Evolutionary conservation across 2,888 invertebrate species (phyloP).

Genomic region (Andricus curvator): DNA sequence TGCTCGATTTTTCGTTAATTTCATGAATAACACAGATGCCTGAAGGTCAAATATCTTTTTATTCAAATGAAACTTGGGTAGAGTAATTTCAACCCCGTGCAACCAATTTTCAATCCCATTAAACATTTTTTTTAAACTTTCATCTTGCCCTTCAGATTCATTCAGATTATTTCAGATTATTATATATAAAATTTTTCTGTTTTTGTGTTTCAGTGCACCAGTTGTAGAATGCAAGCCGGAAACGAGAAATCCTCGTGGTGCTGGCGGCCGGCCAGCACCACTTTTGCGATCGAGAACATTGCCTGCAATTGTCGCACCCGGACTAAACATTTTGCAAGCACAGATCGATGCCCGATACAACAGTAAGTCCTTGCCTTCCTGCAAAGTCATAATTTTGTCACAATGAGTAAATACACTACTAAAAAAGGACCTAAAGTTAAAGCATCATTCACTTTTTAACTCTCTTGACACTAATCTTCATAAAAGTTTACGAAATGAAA

Average conservation of each 20-base stretch:
- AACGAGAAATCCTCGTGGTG: constrained; percentile 70
- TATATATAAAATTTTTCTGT: background rate
- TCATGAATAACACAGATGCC: background rate
- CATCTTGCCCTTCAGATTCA: background rate
- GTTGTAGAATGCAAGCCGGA: constrained; percentile 70
- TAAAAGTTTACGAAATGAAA: background rate
- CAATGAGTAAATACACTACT: background rate
- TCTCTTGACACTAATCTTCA: background rate
- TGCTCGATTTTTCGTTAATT: too few relatives aligned
- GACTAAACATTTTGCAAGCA: constrained; percentile 89
- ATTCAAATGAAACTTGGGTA: background rate
- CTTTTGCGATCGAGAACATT: constrained; percentile 90
- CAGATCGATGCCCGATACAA: constrained; percentile 86
- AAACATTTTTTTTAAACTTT: background rate
- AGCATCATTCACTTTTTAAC: background rate
- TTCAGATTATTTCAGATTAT: background rate
- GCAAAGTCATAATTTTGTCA: background rate
- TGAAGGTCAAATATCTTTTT: background rate
- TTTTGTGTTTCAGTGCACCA: constrained; percentile 61
- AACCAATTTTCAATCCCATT: background rate
- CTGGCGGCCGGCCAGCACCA: constrained; percentile 83
- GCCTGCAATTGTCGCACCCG: constrained; percentile 93
- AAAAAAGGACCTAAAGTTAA: background rate
- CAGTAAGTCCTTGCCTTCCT: constrained; percentile 54
- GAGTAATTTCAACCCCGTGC: background rate